These are phyloP conservation scores for Azorinus chamasolen DNA, from an alignment of 2,888 invertebrate species.

Conservation along the genomic window DNA sequence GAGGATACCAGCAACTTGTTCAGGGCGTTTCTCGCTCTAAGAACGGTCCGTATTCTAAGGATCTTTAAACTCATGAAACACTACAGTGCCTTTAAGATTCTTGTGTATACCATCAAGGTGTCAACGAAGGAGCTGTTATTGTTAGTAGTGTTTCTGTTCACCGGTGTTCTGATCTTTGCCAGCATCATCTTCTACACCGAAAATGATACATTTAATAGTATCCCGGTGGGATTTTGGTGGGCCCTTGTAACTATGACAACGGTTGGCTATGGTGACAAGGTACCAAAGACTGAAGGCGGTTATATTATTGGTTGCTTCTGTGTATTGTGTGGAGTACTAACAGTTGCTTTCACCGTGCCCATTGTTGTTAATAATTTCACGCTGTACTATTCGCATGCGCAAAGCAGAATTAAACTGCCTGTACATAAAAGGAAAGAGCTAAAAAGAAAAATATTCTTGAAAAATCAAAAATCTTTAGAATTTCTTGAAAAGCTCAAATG, in stretches of 20 bases:
- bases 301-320: conserved; percentile 84
- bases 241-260: conserved; percentile 86
- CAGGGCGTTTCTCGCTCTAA: conserved; percentile 78
- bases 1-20: conserved; percentile 75
- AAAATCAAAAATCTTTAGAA: conserved; percentile 78
- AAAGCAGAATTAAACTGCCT: conserved; percentile 83
- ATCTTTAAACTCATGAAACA: conserved; percentile 86
- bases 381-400: conserved; percentile 85
- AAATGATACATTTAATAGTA: conserved; percentile 83
- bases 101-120: conserved; percentile 84
- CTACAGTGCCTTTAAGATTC: conserved; percentile 85
- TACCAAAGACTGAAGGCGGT: conserved; percentile 81
- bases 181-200: conserved; percentile 85
- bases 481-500: conserved; percentile 76
- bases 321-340: conserved; percentile 84
- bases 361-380: conserved; percentile 86
- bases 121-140: conserved; percentile 85
- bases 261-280: conserved; percentile 85
- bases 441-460: conserved; percentile 76
- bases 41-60: conserved; percentile 83
- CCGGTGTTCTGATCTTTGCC: conserved; percentile 85
- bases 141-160: conserved; percentile 84
- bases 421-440: conserved; percentile 78
- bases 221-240: conserved; percentile 86
- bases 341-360: conserved; percentile 85